These are phyloP conservation scores for Nestor notabilis DNA, from an alignment of 2,113 vertebrate genomes.

Conservation along the genomic window DNA sequence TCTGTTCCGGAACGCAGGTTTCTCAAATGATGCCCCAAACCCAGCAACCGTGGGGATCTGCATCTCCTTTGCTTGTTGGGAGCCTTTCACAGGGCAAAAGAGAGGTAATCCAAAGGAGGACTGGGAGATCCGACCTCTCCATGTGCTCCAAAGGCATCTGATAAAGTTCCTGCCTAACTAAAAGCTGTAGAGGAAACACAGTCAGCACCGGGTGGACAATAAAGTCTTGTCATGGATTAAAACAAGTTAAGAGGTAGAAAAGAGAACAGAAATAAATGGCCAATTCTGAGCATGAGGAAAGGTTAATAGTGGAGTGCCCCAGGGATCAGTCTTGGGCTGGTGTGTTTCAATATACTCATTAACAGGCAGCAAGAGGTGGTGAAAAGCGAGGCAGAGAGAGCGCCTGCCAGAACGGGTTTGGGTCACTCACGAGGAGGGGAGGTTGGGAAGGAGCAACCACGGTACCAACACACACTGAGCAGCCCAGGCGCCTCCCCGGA, in stretches of 20 bases:
- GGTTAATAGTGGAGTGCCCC: constrained; percentile 44
- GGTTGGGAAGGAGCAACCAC: not conserved
- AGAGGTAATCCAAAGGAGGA: not conserved
- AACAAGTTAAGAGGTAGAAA: constrained; percentile 39
- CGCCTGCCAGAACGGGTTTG: not conserved
- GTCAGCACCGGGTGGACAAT: not conserved
- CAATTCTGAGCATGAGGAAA: constrained; percentile 24
- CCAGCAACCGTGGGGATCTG: fast-evolving
- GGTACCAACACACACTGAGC: fast-evolving
- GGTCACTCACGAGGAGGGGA: not conserved
- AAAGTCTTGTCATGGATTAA: constrained; percentile 5
- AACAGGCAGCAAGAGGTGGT: not conserved
- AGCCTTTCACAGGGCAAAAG: not conserved
- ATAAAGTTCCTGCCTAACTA: not conserved
- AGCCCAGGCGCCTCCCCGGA: not conserved
- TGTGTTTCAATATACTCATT: constrained; percentile 1
- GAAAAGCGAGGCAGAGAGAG: not conserved
- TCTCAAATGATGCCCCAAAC: not conserved
- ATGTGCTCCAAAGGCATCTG: not conserved
- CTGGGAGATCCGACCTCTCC: not conserved
- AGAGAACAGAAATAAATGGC: constrained; percentile 37
- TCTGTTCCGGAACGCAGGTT: not conserved
- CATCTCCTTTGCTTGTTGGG: not conserved
- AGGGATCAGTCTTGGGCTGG: not conserved
- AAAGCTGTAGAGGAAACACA: not conserved